These are phyloP conservation scores for Pao palembangensis DNA, from an alignment of 2,113 vertebrate species.

Conservation along the genomic window DNA sequence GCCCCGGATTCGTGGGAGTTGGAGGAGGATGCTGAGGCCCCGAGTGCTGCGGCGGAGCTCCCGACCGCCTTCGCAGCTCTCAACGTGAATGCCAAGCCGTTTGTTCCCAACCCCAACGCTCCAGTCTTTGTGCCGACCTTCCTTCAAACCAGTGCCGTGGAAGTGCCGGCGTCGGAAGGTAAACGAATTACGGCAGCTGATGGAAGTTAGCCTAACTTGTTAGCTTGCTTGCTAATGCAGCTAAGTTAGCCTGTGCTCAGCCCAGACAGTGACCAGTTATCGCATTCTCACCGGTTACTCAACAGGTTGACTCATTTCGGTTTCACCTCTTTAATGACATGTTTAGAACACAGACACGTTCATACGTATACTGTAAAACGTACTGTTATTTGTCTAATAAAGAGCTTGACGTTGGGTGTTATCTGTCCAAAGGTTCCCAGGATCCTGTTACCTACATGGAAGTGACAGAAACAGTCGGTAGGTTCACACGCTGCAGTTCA, in stretches of 20 bases:
- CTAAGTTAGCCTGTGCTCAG: slow-evolving; percentile 46
- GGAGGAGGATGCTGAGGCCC: slow-evolving; percentile 89
- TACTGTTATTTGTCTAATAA: background rate
- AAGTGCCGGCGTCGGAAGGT: slow-evolving; percentile 61
- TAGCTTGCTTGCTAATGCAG: slow-evolving; percentile 56
- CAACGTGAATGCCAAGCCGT: slow-evolving; percentile 95
- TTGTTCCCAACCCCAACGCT: slow-evolving; percentile 92
- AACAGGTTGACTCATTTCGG: slow-evolving; percentile 46
- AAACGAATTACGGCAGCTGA: slow-evolving; percentile 20
- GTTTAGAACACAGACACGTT: background rate
- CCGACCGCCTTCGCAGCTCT: slow-evolving; percentile 87
- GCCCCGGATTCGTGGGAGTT: slow-evolving; percentile 98
- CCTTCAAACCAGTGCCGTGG: slow-evolving; percentile 59
- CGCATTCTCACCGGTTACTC: slow-evolving; percentile 19
- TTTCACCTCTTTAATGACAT: background rate
- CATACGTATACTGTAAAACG: background rate
- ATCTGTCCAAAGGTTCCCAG: slow-evolving; percentile 76
- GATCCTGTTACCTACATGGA: slow-evolving; percentile 89
- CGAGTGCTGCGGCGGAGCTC: slow-evolving; percentile 79
- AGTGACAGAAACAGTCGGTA: slow-evolving; percentile 90
- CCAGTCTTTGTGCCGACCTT: slow-evolving; percentile 92
- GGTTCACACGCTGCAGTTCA: slow-evolving; percentile 22
- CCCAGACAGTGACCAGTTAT: slow-evolving; percentile 8
- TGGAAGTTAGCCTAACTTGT: slow-evolving; percentile 60
- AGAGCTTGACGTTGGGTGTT: slow-evolving; percentile 40